These are phyloP conservation scores for Vollenhovia emeryi DNA, from an alignment of 1,140 invertebrate genomes.

Conservation along the genomic window DNA sequence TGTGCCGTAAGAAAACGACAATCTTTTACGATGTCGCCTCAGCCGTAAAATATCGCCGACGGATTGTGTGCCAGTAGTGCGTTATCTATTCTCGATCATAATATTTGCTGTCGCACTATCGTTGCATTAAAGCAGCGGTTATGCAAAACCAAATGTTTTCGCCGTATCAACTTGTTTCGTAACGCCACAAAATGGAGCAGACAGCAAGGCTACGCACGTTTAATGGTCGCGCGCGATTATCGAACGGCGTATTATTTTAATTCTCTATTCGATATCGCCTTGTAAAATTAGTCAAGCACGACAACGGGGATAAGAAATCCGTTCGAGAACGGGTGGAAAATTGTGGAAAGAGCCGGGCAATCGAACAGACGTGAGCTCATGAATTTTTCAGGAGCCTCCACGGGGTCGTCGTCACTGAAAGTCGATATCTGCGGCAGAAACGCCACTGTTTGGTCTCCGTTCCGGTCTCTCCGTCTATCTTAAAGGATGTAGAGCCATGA, in stretches of 20 bases:
- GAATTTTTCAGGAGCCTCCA: conserved; percentile 77
- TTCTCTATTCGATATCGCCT: not conserved
- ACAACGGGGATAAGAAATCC: not conserved
- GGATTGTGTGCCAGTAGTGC: conserved; percentile 2
- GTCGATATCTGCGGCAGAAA: conserved; percentile 74
- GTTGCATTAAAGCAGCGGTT: conserved; percentile 41
- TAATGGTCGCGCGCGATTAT: not conserved
- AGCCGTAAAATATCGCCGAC: conserved; percentile 24
- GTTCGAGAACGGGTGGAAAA: conserved; percentile 32
- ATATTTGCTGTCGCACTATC: conserved; percentile 65
- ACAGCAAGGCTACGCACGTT: conserved; percentile 24
- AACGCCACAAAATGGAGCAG: conserved; percentile 33
- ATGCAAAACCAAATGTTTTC: conserved; percentile 63
- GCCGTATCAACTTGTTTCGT: conserved; percentile 28
- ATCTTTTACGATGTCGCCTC: conserved; percentile 14
- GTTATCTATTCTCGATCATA: conserved; percentile 63
- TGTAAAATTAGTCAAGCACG: conserved; percentile 44
- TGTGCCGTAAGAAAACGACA: not conserved
- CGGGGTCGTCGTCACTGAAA: conserved; percentile 76
- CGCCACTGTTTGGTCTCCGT: conserved; percentile 70
- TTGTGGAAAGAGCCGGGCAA: conserved; percentile 44
- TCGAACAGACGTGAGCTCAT: conserved; percentile 74
- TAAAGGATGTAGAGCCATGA: conserved; percentile 41
- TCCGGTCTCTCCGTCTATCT: conserved; percentile 45
- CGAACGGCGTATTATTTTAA: conserved; percentile 21